Evolutionary conservation across 2,113 vertebrate genomes (phyloP).

Genomic region (Hyla sarda): DNA sequence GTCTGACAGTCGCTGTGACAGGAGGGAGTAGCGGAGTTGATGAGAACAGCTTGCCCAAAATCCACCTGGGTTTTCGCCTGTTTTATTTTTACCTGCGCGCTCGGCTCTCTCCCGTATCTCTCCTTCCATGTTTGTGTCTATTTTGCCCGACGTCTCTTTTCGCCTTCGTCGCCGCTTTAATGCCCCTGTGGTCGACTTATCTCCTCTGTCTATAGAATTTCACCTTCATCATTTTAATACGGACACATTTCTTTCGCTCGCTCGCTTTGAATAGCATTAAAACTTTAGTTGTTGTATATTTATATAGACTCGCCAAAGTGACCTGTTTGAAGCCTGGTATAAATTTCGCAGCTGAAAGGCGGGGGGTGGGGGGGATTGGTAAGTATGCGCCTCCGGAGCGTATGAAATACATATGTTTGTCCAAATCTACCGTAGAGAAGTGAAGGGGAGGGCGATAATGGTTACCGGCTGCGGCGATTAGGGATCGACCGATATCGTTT

Average conservation of each 20-base stretch:
- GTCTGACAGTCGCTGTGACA: slow-evolving; percentile 96
- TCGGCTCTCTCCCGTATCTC: slow-evolving; percentile 71
- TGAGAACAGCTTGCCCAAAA: slow-evolving; percentile 96
- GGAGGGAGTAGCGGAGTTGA: slow-evolving; percentile 86
- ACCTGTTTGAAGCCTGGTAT: slow-evolving; percentile 16
- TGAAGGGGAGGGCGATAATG: too few relatives aligned
- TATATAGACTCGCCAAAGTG: slow-evolving; percentile 16
- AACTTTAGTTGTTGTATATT: slow-evolving; percentile 30
- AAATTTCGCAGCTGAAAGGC: too few relatives aligned
- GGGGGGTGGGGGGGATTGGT: too few relatives aligned
- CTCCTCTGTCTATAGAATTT: slow-evolving; percentile 51
- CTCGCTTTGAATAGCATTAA: slow-evolving; percentile 22
- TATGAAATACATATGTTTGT: background rate
- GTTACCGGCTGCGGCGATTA: too few relatives aligned
- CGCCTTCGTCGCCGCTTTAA: slow-evolving; percentile 47
- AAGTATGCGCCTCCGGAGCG: too few relatives aligned
- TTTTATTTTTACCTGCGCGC: slow-evolving; percentile 84
- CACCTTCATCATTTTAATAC: slow-evolving; percentile 56
- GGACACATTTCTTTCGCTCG: slow-evolving; percentile 45
- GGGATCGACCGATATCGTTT: too few relatives aligned
- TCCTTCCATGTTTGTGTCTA: slow-evolving; percentile 62
- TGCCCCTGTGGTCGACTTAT: slow-evolving; percentile 49
- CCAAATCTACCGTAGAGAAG: too few relatives aligned
- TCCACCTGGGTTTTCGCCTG: slow-evolving; percentile 89
- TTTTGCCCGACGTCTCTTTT: slow-evolving; percentile 65